These are phyloP conservation scores for Brachyptera risi DNA, from an alignment of 2,888 invertebrate genomes.

Conservation along the genomic window DNA sequence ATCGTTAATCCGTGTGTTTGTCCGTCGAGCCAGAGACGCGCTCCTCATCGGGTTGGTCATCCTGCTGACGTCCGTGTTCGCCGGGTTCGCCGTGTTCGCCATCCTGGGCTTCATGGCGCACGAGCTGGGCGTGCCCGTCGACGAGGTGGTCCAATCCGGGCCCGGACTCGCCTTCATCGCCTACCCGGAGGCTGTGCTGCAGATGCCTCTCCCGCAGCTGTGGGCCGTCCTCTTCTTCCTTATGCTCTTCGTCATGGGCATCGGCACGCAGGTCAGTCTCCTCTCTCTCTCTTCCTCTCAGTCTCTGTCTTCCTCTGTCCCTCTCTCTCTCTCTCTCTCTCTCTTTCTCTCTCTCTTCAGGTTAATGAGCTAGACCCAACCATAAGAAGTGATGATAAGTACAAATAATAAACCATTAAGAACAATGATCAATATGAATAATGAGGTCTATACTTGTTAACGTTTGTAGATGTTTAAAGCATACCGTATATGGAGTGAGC, in stretches of 20 bases:
- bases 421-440: no score
- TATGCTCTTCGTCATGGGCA: constrained; percentile 36
- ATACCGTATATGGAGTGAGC: no score
- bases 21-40: constrained; percentile 37
- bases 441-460: no score
- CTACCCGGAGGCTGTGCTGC: constrained; percentile 38
- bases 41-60: constrained; percentile 43
- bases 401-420: no score
- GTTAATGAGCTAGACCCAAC: no score
- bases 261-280: constrained; percentile 36
- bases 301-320: no score
- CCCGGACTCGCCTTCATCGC: constrained; percentile 39
- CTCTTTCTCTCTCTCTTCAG: no score
- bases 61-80: constrained; percentile 45
- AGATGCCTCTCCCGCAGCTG: constrained; percentile 37
- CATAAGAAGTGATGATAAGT: no score
- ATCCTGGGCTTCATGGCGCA: constrained; percentile 47
- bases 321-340: no score
- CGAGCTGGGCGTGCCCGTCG: constrained; percentile 40
- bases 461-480: no score
- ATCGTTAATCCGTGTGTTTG: no score
- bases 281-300: no score
- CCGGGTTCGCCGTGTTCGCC: constrained; percentile 46
- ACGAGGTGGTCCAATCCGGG: constrained; percentile 38
- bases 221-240: constrained; percentile 39